Percentiles rank a stretch among this genome's conserved stretches.
Conservation (phyloP, 2,797 vertebrate species). For the Chaunax sp. region DNA sequence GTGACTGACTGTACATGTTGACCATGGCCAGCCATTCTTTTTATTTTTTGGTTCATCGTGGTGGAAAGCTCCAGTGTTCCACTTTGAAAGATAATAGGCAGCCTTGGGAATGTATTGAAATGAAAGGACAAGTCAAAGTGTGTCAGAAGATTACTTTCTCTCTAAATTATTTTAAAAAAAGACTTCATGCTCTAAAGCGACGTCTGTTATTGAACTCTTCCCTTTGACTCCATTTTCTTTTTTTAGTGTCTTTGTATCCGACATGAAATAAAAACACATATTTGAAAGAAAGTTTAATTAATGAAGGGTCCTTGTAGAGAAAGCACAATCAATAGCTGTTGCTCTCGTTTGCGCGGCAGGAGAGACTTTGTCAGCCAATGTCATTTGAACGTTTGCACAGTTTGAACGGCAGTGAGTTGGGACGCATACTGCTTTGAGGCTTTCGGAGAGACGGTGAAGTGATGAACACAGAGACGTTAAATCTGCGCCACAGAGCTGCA, state of each 20-base stretch:
- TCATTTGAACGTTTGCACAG: conserved; percentile 58
- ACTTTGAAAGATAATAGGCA: conserved; percentile 72
- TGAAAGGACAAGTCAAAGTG: conserved; percentile 65
- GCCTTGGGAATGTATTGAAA: conserved; percentile 68
- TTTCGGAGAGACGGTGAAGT: conserved; percentile 47
- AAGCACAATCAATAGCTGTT: conserved; percentile 42
- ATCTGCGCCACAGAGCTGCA: conserved; percentile 44
- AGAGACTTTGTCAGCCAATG: conserved; percentile 51
- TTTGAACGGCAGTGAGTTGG: conserved; percentile 57
- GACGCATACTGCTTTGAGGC: conserved; percentile 57
- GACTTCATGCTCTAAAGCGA: conserved; percentile 44
- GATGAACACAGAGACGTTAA: conserved; percentile 69
- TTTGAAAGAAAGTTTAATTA: conserved; percentile 35
- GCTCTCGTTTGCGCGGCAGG: conserved; percentile 33
- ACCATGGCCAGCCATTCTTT: conserved; percentile 39
- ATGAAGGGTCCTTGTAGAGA: conserved; percentile 24
- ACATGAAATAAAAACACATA: conserved; percentile 14
- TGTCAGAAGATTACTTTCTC: conserved; percentile 73
- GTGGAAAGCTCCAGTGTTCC: conserved; percentile 43
- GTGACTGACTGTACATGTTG: conserved; percentile 37
- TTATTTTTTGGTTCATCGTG: conserved; percentile 50
- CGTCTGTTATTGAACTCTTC: conserved; percentile 48
- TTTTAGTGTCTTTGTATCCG: conserved; percentile 32
- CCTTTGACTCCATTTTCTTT: conserved; percentile 11
- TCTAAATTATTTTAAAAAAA: conserved; percentile 53